Percentiles rank a stretch among this genome's conserved stretches.
Evolutionary conservation across 2,113 vertebrate species (phyloP).

Genomic region (Physeter macrocephalus): DNA sequence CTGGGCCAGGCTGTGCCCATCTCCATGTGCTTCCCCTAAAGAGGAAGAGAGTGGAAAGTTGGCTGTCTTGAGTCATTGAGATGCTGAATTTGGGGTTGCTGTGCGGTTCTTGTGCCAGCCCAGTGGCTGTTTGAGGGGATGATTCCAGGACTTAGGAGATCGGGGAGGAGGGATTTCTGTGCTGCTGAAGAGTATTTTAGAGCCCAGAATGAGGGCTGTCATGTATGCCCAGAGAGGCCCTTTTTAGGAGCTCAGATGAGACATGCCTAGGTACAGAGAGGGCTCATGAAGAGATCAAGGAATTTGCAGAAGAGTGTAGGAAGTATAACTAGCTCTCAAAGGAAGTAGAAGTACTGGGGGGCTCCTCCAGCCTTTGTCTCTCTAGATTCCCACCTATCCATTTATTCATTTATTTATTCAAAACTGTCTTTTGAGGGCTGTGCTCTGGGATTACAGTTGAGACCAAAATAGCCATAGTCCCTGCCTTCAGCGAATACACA

Average conservation of each 20-base stretch:
- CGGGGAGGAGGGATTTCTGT: background rate
- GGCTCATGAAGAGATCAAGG: background rate
- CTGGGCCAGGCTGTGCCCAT: background rate
- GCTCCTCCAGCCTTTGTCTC: background rate
- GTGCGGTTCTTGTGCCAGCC: background rate
- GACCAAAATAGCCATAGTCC: background rate
- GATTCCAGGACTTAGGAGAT: background rate
- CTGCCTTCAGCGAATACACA: background rate
- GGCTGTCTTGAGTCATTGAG: background rate
- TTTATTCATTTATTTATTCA: background rate
- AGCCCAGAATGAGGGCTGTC: background rate
- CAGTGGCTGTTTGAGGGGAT: background rate
- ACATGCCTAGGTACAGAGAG: background rate
- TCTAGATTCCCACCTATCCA: too few relatives aligned
- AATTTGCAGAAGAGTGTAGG: background rate
- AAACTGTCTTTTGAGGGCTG: background rate
- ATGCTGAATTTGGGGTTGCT: background rate
- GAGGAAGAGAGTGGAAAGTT: background rate
- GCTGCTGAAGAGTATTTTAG: background rate
- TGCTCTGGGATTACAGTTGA: background rate
- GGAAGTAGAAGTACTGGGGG: background rate
- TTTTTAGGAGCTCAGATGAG: background rate
- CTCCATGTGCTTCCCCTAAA: background rate
- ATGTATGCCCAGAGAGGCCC: background rate
- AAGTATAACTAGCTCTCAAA: background rate